phyloP scores from a whole-genome alignment of 2,113 vertebrate genomes.

The Cyanoderma ruficeps region DNA sequence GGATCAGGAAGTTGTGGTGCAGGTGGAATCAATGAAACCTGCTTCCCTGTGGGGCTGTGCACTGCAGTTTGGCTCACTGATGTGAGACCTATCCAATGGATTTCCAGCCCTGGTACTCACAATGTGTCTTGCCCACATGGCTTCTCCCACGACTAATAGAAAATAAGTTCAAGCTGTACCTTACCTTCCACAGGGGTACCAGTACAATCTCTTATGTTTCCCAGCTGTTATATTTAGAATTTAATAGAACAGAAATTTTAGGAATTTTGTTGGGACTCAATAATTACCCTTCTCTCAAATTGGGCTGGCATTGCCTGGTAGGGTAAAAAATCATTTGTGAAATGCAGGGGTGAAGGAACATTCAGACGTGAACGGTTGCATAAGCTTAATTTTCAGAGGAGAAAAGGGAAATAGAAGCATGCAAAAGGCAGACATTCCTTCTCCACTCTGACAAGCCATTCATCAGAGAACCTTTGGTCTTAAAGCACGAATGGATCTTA shows the following conservation, averaged over 20 bases:
- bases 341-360: neutral
- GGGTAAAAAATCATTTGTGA: neutral
- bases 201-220: neutral
- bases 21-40: neutral
- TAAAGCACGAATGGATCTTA: neutral
- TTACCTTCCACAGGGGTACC: neutral
- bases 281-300: neutral
- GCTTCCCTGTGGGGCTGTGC: neutral
- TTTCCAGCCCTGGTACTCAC: neutral
- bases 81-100: neutral
- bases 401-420: neutral
- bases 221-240: neutral
- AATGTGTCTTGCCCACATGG: neutral
- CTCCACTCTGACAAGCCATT: neutral
- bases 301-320: neutral
- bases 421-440: neutral
- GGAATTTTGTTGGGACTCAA: neutral
- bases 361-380: neutral
- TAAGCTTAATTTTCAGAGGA: neutral
- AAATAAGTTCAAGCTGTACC: neutral
- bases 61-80: neutral
- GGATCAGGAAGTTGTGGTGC: neutral
- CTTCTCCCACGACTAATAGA: neutral
- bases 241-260: neutral
- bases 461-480: neutral